Evolutionary conservation across 2,113 vertebrate genomes (phyloP).

Genomic region (Notarius lentiginosus): DNA sequence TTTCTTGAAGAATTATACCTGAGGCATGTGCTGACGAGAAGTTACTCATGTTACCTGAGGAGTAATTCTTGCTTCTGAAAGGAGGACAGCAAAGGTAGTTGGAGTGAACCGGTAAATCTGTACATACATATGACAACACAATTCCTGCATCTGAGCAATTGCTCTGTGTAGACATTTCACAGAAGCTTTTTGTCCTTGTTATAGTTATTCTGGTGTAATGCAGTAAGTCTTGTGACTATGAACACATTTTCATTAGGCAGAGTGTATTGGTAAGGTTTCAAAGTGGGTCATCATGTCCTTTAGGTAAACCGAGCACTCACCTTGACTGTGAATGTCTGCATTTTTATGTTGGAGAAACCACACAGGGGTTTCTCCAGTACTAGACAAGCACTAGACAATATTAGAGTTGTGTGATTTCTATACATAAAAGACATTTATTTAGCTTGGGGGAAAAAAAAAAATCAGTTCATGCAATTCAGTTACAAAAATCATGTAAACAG

Average conservation of each 20-base stretch:
- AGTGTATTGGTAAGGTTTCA: not conserved
- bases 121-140: not conserved
- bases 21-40: not conserved
- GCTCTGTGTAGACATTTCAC: not conserved
- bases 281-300: not conserved
- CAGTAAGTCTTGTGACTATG: too few relatives aligned
- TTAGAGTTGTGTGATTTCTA: conserved; percentile 4
- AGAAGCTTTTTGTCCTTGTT: too few relatives aligned
- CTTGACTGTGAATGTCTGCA: not conserved
- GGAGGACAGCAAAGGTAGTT: too few relatives aligned
- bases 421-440: conserved; percentile 58
- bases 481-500: conserved; percentile 58
- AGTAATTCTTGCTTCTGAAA: not conserved
- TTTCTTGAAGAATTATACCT: not conserved
- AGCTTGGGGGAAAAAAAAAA: conserved; percentile 33
- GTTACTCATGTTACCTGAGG: not conserved
- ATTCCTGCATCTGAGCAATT: not conserved
- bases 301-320: not conserved
- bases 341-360: not conserved
- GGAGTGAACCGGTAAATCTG: not conserved
- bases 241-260: too few relatives aligned
- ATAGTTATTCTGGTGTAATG: too few relatives aligned
- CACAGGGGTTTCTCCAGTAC: not conserved
- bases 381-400: not conserved
- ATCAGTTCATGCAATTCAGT: conserved; percentile 50